Base-by-base conservation (phyloP, 2,888 invertebrate genomes). In the Elysia crispata region DNA sequence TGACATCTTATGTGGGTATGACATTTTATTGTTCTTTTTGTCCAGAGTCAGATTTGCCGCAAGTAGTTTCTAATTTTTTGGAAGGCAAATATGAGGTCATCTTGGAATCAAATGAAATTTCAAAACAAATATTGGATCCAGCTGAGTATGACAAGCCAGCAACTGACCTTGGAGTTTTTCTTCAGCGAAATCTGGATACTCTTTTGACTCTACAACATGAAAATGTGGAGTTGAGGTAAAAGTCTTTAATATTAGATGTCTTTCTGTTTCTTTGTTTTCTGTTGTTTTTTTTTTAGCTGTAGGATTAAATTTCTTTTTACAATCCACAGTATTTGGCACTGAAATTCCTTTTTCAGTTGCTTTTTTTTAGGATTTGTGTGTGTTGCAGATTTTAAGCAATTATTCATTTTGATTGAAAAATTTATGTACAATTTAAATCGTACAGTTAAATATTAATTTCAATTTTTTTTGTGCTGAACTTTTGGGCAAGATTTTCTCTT, bases 71-170 rank as follows among this genome's bases (percentile, higher is more conserved):
- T n/a, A 67, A 60, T 28, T 82, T 81, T 49, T 30, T 78, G 50
- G 69, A 83, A 28, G 84, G 84, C 11, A 50, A 80, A 13, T 83
- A 81, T 81, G 84, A 83, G 28, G 67, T 76, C 15, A 78, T 84
- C n/a, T 69, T 85, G 28, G 41, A 54, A 1, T 57, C 57, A 50
- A 76, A 80, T 66, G 33, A 60, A 13, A 70, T 72, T 72, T 80
- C 81, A n/a, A 76, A 77, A 66, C 76, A 79, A 28, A 74, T 85
- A 31, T 57, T 85, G 25, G 57, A 74, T 31, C 66, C 70, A 73
- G 76, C 79, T 18, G 25, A 33, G 6, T 62, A 76, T n/a, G 28
- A 50, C 23, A 20, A 30, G 20, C 28, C 30, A 50, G 67, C 18
- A 25, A 13, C 31, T 62, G 60, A 69, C 20, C 66, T 81, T 76